These are phyloP conservation scores for Fragum sueziense DNA, from an alignment of 2,888 invertebrate genomes.

Conservation along the genomic window DNA sequence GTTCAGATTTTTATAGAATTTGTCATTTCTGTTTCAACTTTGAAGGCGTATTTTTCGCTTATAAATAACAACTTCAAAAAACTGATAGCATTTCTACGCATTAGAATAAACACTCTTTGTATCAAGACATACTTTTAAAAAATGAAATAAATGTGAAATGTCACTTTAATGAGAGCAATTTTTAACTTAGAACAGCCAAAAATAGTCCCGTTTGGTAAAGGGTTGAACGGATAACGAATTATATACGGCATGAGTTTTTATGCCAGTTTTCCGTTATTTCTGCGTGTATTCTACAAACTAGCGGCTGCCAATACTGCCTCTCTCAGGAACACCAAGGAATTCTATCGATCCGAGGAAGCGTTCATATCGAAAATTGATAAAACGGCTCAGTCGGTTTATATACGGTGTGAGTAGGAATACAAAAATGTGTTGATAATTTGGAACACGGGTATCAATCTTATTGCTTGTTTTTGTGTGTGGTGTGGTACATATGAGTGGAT, in stretches of 20 bases:
- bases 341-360: conserved; percentile 1
- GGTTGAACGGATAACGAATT: not conserved
- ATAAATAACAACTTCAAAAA: too few species aligned
- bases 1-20: too few species aligned
- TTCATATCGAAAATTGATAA: conserved; percentile 21
- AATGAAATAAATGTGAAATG: too few species aligned
- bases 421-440: conserved; percentile 8
- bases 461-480: conserved; percentile 13
- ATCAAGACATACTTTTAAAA: too few species aligned
- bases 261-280: not conserved
- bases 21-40: too few species aligned
- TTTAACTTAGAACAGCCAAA: too few species aligned
- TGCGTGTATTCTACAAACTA: not conserved
- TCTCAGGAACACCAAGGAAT: not conserved
- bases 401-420: conserved; percentile 3
- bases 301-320: not conserved
- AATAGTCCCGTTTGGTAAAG: too few species aligned
- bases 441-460: not conserved
- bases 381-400: conserved; percentile 1
- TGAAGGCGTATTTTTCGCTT: too few species aligned
- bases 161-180: too few species aligned
- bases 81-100: too few species aligned
- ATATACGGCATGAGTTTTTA: not conserved
- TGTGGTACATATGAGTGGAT: conserved; percentile 6
- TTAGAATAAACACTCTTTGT: too few species aligned